These are phyloP conservation scores for Drosophila melanosoma DNA, from an alignment of 2,888 invertebrate genomes.

Conservation along the genomic window DNA sequence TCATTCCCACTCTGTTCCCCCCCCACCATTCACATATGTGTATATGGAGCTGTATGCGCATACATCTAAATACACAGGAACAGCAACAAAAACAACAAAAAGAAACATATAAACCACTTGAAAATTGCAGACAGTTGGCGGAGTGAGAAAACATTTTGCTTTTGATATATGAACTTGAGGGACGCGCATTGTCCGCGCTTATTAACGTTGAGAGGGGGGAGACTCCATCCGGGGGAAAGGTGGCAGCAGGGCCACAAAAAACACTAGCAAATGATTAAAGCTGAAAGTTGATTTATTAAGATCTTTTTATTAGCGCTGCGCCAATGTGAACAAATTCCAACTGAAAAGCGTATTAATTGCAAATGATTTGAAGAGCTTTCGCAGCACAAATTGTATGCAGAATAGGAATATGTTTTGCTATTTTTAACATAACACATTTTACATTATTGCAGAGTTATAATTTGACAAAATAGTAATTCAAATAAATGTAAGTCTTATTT, in stretches of 20 bases:
- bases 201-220: conserved; percentile 28
- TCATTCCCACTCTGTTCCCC: neutral
- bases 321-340: conserved; percentile 2
- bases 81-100: conserved; percentile 16
- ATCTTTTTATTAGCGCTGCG: conserved; percentile 58
- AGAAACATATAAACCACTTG: conserved; percentile 56
- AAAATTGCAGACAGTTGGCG: conserved; percentile 69
- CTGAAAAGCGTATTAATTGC: conserved; percentile 29
- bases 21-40: neutral
- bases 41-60: conserved; percentile 7
- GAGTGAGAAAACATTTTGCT: conserved; percentile 32
- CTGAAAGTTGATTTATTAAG: conserved; percentile 65
- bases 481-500: neutral
- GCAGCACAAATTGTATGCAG: neutral
- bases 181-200: conserved; percentile 72
- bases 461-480: neutral
- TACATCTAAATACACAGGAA: conserved; percentile 9
- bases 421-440: too few species aligned
- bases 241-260: neutral
- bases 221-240: neutral
- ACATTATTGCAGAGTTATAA: neutral
- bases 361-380: neutral
- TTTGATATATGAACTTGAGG: conserved; percentile 78
- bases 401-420: neutral
- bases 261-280: conserved; percentile 41